phyloP scores from a whole-genome alignment of 2,797 vertebrate genomes.

The Brachyalestes nurse region DNA sequence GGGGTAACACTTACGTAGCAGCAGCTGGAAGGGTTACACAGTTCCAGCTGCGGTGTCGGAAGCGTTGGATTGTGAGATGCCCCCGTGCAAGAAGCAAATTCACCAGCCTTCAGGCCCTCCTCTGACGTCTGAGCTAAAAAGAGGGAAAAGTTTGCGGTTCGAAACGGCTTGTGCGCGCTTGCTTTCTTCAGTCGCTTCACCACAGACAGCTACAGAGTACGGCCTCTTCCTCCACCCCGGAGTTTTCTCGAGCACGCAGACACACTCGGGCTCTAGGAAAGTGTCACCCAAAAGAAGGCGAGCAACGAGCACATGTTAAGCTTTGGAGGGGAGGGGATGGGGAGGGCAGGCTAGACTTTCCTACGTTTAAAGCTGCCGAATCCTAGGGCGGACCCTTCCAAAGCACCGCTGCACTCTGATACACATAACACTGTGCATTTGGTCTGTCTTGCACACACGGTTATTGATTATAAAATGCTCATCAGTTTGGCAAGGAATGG shows the following conservation, averaged over 20 bases:
- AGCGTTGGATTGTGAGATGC: not conserved
- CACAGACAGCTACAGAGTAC: not conserved
- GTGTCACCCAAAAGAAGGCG: not conserved
- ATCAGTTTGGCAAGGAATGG: too few relatives aligned
- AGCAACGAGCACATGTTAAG: constrained; percentile 30
- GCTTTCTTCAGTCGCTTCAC: not conserved
- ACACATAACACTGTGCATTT: not conserved
- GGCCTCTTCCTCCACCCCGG: not conserved
- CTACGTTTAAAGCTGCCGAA: constrained; percentile 67
- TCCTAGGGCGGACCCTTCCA: constrained; percentile 77
- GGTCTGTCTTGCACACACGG: not conserved
- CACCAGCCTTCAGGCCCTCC: not conserved
- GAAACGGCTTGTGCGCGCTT: not conserved
- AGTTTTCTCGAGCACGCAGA: not conserved
- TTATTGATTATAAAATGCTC: not conserved
- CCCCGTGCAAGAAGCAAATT: not conserved
- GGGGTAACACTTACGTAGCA: not conserved
- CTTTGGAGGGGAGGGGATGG: constrained; percentile 64
- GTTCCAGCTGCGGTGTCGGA: not conserved
- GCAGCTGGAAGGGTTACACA: not conserved
- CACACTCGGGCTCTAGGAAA: not conserved
- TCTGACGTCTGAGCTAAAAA: not conserved
- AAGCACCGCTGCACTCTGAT: constrained; percentile 62
- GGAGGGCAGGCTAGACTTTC: constrained; percentile 61
- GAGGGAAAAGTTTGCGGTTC: not conserved